Conservation (phyloP, 2,888 invertebrate genomes). For the Digitonthophagus gazella region DNA sequence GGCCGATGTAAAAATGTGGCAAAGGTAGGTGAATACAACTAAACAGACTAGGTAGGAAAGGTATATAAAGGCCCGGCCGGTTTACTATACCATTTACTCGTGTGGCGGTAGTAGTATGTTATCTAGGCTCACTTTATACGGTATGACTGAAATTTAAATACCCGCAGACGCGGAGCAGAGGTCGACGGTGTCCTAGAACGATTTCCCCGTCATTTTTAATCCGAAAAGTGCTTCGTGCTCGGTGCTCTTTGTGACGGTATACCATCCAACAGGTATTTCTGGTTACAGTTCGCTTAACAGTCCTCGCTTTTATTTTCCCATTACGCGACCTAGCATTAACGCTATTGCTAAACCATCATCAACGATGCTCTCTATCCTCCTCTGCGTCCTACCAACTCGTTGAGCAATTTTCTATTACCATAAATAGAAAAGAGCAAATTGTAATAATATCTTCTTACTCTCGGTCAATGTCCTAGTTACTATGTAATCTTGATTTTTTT, state of each 20-base stretch:
- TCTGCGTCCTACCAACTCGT: too few species aligned
- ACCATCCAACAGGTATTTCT: slow-evolving; percentile 4
- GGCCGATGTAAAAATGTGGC: slow-evolving; percentile 37
- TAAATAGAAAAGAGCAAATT: not conserved
- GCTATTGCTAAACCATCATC: too few species aligned
- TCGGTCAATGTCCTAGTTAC: not conserved
- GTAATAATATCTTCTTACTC: too few species aligned
- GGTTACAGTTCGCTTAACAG: not conserved
- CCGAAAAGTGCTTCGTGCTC: slow-evolving; percentile 4
- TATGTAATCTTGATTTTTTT: not conserved
- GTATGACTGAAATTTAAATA: slow-evolving; percentile 32
- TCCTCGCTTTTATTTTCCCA: not conserved
- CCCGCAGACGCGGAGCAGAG: slow-evolving; percentile 10
- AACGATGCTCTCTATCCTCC: not conserved
- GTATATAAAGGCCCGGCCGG: slow-evolving; percentile 37
- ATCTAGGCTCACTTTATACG: slow-evolving; percentile 34
- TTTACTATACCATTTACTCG: slow-evolving; percentile 37
- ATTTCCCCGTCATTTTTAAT: slow-evolving; percentile 22
- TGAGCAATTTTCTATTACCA: not conserved
- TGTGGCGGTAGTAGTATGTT: slow-evolving; percentile 36
- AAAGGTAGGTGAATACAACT: slow-evolving; percentile 37
- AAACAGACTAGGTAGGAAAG: slow-evolving; percentile 31
- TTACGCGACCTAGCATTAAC: not conserved
- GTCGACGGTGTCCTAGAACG: slow-evolving; percentile 31
- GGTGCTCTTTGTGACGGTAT: slow-evolving; percentile 10